phyloP scores from a whole-genome alignment of 2,113 vertebrate species.

The Lophius piscatorius region DNA sequence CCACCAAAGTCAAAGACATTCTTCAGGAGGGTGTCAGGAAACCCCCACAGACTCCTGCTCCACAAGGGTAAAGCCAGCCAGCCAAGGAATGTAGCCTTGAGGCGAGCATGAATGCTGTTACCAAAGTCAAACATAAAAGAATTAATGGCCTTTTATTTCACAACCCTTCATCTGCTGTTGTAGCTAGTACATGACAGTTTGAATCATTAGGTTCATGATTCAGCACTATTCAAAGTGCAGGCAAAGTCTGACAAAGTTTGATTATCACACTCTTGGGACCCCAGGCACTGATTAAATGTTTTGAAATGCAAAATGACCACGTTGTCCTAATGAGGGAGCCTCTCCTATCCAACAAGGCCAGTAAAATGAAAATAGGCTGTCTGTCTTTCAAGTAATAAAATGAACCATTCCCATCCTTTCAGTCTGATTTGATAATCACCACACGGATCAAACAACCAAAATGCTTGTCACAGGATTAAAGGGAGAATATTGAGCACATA shows the following conservation, averaged over 20 bases:
- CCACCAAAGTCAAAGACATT: slow-evolving; percentile 41
- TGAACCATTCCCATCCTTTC: slow-evolving; percentile 22
- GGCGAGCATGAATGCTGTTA: slow-evolving; percentile 32
- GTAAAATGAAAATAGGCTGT: slow-evolving; percentile 50
- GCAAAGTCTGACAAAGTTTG: slow-evolving; percentile 1
- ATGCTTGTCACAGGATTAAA: slow-evolving; percentile 1
- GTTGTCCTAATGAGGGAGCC: slow-evolving; percentile 25
- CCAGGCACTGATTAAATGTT: slow-evolving; percentile 37
- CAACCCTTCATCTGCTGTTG: slow-evolving; percentile 7
- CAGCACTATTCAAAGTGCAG: slow-evolving; percentile 14
- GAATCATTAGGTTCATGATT: slow-evolving; percentile 9
- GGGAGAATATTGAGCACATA: slow-evolving; percentile 13
- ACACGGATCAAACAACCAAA: slow-evolving; percentile 37
- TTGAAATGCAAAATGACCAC: slow-evolving; percentile 22
- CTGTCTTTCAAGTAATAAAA: slow-evolving; percentile 53
- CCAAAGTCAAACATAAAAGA: slow-evolving; percentile 19
- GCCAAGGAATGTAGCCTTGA: slow-evolving; percentile 15
- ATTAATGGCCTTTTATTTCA: slow-evolving; percentile 28
- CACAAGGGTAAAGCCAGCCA: slow-evolving; percentile 25
- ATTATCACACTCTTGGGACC: slow-evolving; percentile 17
- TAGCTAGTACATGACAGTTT: background rate
- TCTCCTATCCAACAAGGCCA: slow-evolving; percentile 29
- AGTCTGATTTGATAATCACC: slow-evolving; percentile 50
- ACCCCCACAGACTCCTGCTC: slow-evolving; percentile 26
- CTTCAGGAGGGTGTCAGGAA: slow-evolving; percentile 23